phyloP scores from a whole-genome alignment of 2,797 vertebrate species.

The Lepilemur ruficaudatus region DNA sequence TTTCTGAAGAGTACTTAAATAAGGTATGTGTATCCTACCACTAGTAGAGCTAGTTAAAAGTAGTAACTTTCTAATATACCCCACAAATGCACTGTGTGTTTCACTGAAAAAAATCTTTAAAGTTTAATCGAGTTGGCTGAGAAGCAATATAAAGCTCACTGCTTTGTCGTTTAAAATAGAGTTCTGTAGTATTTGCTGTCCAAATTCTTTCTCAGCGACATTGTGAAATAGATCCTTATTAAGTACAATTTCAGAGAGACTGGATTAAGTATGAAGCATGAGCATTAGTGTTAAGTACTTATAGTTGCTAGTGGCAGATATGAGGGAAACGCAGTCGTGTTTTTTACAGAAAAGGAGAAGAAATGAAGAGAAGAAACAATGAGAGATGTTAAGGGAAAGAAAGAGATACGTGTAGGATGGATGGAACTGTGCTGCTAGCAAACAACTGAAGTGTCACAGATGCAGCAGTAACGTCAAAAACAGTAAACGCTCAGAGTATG shows the following conservation, averaged over 20 bases:
- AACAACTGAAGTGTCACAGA: not conserved
- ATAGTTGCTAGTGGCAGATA: not conserved
- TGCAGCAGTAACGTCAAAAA: not conserved
- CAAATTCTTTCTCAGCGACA: not conserved
- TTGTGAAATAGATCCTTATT: not conserved
- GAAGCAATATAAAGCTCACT: not conserved
- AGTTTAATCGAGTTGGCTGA: not conserved
- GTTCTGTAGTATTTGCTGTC: not conserved
- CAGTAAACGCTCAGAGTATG: not conserved
- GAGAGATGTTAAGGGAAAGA: not conserved
- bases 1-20: conserved; percentile 9
- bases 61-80: not conserved
- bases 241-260: not conserved
- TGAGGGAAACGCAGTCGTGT: not conserved
- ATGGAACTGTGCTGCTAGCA: not conserved
- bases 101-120: not conserved
- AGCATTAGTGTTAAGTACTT: not conserved
- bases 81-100: not conserved
- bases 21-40: not conserved
- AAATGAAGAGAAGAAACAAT: not conserved
- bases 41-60: not conserved
- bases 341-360: not conserved
- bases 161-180: not conserved
- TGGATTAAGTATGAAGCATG: not conserved
- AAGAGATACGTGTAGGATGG: not conserved